Conservation (phyloP, 2,797 vertebrate genomes). For the Acropternis orthonyx region DNA sequence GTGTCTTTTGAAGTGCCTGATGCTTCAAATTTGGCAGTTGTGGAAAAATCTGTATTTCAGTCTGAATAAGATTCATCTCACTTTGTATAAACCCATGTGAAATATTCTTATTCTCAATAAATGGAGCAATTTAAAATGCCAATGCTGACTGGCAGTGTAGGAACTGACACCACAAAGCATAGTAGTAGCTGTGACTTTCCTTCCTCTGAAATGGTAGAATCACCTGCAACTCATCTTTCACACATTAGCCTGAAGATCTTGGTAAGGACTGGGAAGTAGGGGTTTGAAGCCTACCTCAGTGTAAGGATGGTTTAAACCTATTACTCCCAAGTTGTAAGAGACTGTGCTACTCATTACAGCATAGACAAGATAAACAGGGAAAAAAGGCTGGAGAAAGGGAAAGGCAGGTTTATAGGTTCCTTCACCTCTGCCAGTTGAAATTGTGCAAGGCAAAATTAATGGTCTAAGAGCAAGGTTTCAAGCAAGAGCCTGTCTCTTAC, state of each 20-base stretch:
- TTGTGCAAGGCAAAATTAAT: background rate
- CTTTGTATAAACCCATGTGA: background rate
- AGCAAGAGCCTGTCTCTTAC: background rate
- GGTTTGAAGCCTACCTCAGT: background rate
- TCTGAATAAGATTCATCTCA: background rate
- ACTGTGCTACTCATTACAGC: background rate
- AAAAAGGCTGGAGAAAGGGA: background rate
- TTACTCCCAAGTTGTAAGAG: background rate
- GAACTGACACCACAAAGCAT: background rate
- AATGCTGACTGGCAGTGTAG: rapidly evolving
- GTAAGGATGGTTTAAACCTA: background rate
- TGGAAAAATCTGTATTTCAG: background rate
- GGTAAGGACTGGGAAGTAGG: background rate
- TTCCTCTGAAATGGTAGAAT: background rate
- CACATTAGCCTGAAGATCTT: background rate
- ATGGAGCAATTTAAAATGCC: background rate
- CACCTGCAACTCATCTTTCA: background rate
- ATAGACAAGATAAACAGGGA: background rate
- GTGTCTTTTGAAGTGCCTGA: background rate
- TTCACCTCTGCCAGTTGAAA: background rate
- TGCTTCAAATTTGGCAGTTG: background rate
- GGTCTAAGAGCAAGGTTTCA: background rate
- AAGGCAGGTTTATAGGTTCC: background rate
- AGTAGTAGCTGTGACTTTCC: background rate
- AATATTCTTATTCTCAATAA: background rate